Base-by-base conservation (phyloP, 2,113 vertebrate species). In the Sapajus apella region DNA sequence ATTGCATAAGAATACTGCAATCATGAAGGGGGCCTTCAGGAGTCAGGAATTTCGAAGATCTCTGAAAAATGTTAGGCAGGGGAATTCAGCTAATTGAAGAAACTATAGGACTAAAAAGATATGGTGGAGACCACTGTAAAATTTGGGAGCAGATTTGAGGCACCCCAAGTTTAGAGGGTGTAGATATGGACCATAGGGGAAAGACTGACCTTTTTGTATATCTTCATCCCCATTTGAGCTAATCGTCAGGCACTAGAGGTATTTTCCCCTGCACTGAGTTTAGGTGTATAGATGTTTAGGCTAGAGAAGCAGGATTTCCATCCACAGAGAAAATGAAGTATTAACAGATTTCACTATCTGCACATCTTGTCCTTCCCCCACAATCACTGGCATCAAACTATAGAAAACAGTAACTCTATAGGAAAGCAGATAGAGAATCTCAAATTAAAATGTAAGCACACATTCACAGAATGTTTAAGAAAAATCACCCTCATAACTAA, bases 41-140 rank as follows among this genome's bases (percentile, higher is more conserved):
- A 85, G 25, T 79, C 18, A 96, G 84, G 92, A 94, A 80, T 70
- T 61, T 68, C 68, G 58, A 94, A 30, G 45, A 27, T 81, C 47
- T 90, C 66, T 92, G 80, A 96, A 92, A 94, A 94, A 68, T 86
- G 12, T 73, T 94, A 90, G 23, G 79, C 9, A 73, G 27, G 17
- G 14, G 14, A 50, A 56, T 68, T 92, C 23, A 35, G 72, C 35
- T 56, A 21, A 88, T 18, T 93, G 21, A 93, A 52, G 68, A 66
- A 94, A 80, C 47, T 73, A 84, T 56, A 27, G 5, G 12, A 81
- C 20, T 52, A 73, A 79, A 91, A 85, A 79, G 23, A 61, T 27
- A 70, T 13, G 30, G n/a, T 73, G 23, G 64, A 91, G 18, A 94
- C 47, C 14, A 94, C 52, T 95, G 11, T 52, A 43, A 97, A 89